Conservation (phyloP, 2,797 vertebrate genomes). For the Sardinella longiceps region DNA sequence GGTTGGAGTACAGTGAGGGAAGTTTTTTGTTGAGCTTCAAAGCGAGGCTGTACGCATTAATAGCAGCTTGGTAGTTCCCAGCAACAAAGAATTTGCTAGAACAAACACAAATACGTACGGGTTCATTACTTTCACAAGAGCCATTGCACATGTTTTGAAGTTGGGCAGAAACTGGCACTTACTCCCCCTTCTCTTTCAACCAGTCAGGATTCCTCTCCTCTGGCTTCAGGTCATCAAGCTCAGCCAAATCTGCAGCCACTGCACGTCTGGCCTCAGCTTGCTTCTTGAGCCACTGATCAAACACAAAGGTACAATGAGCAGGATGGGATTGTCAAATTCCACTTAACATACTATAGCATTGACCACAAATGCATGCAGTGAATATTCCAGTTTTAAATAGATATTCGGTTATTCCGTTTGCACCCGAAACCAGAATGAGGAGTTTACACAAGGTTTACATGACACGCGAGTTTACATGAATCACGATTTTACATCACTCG, state of each 20-base stretch:
- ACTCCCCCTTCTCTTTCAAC: constrained; percentile 96
- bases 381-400: too few relatives aligned
- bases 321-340: not conserved
- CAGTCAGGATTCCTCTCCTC: constrained; percentile 91
- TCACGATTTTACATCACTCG: too few relatives aligned
- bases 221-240: constrained; percentile 84
- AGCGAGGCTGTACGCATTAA: constrained; percentile 87
- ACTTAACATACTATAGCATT: not conserved
- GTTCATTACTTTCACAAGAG: not conserved
- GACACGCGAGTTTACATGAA: too few relatives aligned
- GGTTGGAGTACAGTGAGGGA: constrained; percentile 86
- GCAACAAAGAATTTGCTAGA: constrained; percentile 84
- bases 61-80: constrained; percentile 84
- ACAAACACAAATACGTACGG: not conserved
- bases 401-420: too few relatives aligned
- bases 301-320: not conserved
- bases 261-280: constrained; percentile 84
- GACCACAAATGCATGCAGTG: too few relatives aligned
- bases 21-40: constrained; percentile 82
- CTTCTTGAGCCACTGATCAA: constrained; percentile 85
- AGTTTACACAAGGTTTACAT: too few relatives aligned
- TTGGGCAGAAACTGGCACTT: constrained; percentile 59
- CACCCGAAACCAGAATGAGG: too few relatives aligned
- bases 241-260: constrained; percentile 72
- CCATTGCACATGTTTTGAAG: not conserved